Percentiles rank a stretch among this genome's conserved stretches.
phyloP scores from a whole-genome alignment of 2,888 invertebrate genomes.

The Calameuta pallipes region DNA sequence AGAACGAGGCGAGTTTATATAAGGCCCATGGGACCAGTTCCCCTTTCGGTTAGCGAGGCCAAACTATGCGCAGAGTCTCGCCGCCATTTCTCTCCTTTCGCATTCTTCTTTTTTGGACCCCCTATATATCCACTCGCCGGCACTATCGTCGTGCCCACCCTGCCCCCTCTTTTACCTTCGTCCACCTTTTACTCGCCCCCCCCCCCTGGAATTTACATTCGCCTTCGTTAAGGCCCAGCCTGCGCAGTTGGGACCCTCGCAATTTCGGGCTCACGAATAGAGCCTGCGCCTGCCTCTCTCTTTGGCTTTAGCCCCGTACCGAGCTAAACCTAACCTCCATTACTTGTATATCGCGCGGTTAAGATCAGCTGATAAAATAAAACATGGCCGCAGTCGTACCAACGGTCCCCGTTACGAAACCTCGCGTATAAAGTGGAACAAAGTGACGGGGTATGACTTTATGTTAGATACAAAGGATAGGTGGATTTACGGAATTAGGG shows the following conservation, averaged over 20 bases:
- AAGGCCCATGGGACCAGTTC: slow-evolving; percentile 41
- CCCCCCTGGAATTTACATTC: not conserved
- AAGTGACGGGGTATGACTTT: too few relatives aligned
- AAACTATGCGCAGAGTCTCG: slow-evolving; percentile 2
- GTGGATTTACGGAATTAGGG: too few relatives aligned
- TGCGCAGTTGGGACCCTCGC: not conserved
- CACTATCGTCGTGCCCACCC: not conserved
- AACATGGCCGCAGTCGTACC: too few relatives aligned
- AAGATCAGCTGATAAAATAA: too few relatives aligned
- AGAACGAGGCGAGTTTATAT: slow-evolving; percentile 37
- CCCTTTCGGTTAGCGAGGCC: slow-evolving; percentile 23
- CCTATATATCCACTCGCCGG: not conserved
- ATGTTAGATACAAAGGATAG: too few relatives aligned
- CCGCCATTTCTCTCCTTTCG: not conserved
- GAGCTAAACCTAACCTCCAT: too few relatives aligned
- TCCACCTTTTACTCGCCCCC: not conserved
- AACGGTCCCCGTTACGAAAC: too few relatives aligned
- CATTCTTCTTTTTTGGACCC: not conserved
- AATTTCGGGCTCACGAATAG: not conserved
- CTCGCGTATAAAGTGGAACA: too few relatives aligned
- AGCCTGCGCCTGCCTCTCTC: not conserved
- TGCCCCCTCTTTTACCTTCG: not conserved
- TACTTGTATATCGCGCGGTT: too few relatives aligned
- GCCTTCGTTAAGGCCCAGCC: slow-evolving; percentile 1
- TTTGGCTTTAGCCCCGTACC: too few relatives aligned